Evolutionary conservation across 2,113 vertebrate genomes (phyloP).

Genomic region (Paramormyrops kingsleyae): DNA sequence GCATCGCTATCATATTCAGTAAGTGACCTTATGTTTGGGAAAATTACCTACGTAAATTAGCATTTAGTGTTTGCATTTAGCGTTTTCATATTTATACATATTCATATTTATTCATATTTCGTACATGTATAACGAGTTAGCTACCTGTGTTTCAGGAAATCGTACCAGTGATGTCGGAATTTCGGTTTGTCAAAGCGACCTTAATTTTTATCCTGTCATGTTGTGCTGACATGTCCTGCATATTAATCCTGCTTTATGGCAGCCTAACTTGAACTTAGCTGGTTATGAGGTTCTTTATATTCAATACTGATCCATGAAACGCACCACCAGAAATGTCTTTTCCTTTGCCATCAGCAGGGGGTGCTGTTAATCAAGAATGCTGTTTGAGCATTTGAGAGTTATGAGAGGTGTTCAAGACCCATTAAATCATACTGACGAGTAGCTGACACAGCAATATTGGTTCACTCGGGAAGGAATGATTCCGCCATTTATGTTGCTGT

Average conservation of each 20-base stretch:
- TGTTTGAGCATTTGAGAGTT: neutral
- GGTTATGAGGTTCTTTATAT: neutral
- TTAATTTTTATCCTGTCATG: neutral
- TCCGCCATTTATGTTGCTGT: neutral
- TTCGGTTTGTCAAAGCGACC: neutral
- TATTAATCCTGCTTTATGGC: neutral
- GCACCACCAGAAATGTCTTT: neutral
- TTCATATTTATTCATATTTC: neutral
- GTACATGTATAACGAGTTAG: neutral
- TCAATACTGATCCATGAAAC: neutral
- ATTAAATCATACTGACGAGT: neutral
- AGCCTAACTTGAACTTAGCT: neutral
- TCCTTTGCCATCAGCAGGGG: neutral
- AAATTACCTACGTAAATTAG: neutral
- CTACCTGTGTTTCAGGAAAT: neutral
- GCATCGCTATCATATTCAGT: slow-evolving; percentile 73
- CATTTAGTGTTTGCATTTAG: neutral
- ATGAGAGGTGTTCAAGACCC: neutral
- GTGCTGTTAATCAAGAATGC: neutral
- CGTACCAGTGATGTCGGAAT: neutral
- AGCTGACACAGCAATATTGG: neutral
- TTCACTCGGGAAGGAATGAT: neutral
- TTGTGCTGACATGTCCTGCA: neutral
- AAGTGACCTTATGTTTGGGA: slow-evolving; percentile 40
- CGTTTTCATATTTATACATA: neutral